phyloP scores from a whole-genome alignment of 1,140 invertebrate genomes.

The Pseudomyrmex flavicornis region DNA sequence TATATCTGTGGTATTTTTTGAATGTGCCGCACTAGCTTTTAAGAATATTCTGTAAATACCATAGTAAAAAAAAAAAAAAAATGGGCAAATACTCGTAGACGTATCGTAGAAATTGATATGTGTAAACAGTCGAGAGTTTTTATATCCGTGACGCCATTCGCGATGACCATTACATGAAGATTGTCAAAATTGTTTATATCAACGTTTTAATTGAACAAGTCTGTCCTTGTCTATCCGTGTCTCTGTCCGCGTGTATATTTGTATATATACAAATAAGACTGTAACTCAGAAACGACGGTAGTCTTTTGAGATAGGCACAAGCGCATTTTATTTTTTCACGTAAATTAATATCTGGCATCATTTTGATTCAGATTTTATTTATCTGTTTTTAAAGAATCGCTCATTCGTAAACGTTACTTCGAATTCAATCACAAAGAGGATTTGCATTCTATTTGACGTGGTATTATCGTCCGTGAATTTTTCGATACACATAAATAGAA shows the following conservation, averaged over 20 bases:
- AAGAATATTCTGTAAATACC: constrained; percentile 55
- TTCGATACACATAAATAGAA: not conserved
- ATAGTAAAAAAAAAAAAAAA: constrained; percentile 6
- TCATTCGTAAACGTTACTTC: constrained; percentile 4
- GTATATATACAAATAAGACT: not conserved
- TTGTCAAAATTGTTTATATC: not conserved
- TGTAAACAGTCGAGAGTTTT: not conserved
- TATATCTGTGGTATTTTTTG: constrained; percentile 50
- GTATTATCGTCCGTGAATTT: not conserved
- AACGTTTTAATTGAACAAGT: not conserved
- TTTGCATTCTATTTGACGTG: constrained; percentile 1
- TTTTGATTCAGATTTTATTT: not conserved
- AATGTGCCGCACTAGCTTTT: constrained; percentile 37
- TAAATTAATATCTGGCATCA: not conserved
- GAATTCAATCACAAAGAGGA: not conserved
- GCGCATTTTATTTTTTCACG: not conserved
- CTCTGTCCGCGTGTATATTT: not conserved
- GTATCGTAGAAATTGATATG: not conserved
- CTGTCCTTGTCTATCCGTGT: not conserved
- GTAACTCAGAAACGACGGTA: constrained; percentile 1
- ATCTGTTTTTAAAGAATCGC: not conserved
- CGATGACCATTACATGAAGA: not conserved
- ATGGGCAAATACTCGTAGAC: not conserved
- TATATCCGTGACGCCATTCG: not conserved
- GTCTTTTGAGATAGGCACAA: not conserved